Evolutionary conservation across 1,140 invertebrate genomes (phyloP).

Genomic region (Tetragnatha versicolor): DNA sequence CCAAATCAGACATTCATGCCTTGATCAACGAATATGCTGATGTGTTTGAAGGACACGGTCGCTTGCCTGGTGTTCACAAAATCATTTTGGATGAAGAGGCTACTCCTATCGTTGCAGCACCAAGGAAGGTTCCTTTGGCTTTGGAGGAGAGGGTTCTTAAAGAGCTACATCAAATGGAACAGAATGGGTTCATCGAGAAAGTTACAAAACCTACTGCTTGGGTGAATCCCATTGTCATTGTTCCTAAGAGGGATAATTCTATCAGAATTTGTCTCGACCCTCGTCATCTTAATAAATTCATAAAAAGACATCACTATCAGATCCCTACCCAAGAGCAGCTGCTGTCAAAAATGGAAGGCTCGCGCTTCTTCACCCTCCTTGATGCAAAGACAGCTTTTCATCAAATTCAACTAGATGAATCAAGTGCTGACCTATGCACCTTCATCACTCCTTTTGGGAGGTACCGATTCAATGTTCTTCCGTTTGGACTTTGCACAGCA

Average conservation of each 20-base stretch:
- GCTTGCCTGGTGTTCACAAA: neutral
- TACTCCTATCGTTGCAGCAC: constrained; percentile 17
- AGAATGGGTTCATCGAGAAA: constrained; percentile 59
- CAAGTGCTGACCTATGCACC: constrained; percentile 12
- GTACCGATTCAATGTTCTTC: constrained; percentile 63
- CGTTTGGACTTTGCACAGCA: constrained; percentile 66
- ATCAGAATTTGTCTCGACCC: constrained; percentile 57
- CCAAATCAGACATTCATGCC: neutral
- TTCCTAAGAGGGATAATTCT: constrained; percentile 46
- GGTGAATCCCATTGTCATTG: constrained; percentile 55
- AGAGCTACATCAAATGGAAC: constrained; percentile 56
- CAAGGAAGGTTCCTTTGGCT: constrained; percentile 38
- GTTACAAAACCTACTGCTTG: constrained; percentile 59
- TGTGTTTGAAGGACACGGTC: constrained; percentile 1
- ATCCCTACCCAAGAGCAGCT: constrained; percentile 6
- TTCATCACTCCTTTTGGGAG: constrained; percentile 57
- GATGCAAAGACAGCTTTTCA: constrained; percentile 17
- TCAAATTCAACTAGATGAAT: neutral
- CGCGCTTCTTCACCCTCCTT: constrained; percentile 2
- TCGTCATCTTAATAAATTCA: constrained; percentile 59
- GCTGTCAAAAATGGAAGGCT: neutral
- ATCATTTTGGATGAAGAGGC: constrained; percentile 16
- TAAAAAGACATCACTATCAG: constrained; percentile 34
- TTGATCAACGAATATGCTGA: neutral
- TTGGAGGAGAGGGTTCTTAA: constrained; percentile 35